Evolutionary conservation across 2,888 invertebrate genomes (phyloP).

Genomic region (Andrena flavipes): DNA sequence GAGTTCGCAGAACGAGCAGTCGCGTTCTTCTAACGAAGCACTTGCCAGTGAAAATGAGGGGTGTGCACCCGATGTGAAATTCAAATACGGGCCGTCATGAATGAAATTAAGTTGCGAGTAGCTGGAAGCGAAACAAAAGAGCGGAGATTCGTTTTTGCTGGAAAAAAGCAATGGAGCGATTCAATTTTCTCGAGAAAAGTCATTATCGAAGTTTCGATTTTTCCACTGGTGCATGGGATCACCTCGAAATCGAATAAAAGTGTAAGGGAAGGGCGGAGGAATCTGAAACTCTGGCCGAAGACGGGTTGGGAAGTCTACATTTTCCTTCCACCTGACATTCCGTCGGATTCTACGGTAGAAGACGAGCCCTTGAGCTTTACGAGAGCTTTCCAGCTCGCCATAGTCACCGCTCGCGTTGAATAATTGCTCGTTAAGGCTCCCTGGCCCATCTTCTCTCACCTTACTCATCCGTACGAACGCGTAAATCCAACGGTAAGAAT

Average conservation of each 20-base stretch:
- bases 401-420: constrained; percentile 58
- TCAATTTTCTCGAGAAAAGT: constrained; percentile 25
- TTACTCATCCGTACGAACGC: constrained; percentile 5
- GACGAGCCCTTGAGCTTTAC: constrained; percentile 45
- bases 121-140: background rate
- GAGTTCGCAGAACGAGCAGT: constrained; percentile 37
- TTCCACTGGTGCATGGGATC: background rate
- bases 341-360: constrained; percentile 7
- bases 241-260: constrained; percentile 35
- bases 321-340: constrained; percentile 17
- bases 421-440: constrained; percentile 72
- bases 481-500: background rate
- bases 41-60: background rate
- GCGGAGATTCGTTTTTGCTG: background rate
- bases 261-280: constrained; percentile 34
- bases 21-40: background rate
- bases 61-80: background rate
- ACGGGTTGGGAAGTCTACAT: constrained; percentile 33
- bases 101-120: background rate
- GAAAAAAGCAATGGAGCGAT: background rate
- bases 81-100: background rate
- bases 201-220: constrained; percentile 50
- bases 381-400: constrained; percentile 37
- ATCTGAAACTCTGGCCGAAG: constrained; percentile 33
- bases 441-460: constrained; percentile 43